Conservation (phyloP, 2,888 invertebrate genomes). For the Hirtodrosophila cameraria region DNA sequence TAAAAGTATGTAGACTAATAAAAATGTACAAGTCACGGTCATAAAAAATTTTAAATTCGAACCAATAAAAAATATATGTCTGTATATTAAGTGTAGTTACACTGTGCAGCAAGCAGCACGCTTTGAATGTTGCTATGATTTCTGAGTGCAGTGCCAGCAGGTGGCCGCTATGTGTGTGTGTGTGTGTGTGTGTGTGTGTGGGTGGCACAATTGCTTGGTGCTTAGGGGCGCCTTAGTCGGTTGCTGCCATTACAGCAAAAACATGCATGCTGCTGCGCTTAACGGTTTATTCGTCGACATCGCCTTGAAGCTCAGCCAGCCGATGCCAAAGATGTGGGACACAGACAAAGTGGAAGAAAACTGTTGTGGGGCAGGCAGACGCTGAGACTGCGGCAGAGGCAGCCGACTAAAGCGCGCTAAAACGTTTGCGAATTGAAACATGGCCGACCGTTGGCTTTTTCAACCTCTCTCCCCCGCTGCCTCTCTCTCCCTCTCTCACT, state of each 20-base stretch:
- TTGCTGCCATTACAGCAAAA: slow-evolving; percentile 43
- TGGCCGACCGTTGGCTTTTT: slow-evolving; percentile 13
- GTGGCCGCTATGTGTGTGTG: slow-evolving; percentile 28
- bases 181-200: background rate
- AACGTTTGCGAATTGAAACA: slow-evolving; percentile 46
- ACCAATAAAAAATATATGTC: background rate
- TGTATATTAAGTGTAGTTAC: too few species aligned
- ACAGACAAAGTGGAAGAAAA: slow-evolving; percentile 49
- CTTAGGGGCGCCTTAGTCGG: slow-evolving; percentile 41
- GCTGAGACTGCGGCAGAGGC: slow-evolving; percentile 13
- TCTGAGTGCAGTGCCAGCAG: slow-evolving; percentile 40
- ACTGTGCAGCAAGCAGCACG: slow-evolving; percentile 28
- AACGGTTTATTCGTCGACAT: slow-evolving; percentile 41
- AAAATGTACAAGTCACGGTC: background rate
- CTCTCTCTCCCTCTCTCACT: background rate
- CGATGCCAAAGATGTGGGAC: slow-evolving; percentile 49
- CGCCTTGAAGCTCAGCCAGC: slow-evolving; percentile 36
- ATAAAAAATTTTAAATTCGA: slow-evolving; percentile 7
- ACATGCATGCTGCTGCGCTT: slow-evolving; percentile 59
- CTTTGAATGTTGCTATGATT: slow-evolving; percentile 8
- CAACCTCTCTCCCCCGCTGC: background rate
- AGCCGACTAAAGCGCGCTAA: slow-evolving; percentile 20
- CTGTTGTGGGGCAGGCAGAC: slow-evolving; percentile 16
- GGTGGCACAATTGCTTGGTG: slow-evolving; percentile 40
- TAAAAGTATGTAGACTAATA: too few species aligned